phyloP scores from a whole-genome alignment of 2,113 vertebrate species.

The Syngnathus scovelli region DNA sequence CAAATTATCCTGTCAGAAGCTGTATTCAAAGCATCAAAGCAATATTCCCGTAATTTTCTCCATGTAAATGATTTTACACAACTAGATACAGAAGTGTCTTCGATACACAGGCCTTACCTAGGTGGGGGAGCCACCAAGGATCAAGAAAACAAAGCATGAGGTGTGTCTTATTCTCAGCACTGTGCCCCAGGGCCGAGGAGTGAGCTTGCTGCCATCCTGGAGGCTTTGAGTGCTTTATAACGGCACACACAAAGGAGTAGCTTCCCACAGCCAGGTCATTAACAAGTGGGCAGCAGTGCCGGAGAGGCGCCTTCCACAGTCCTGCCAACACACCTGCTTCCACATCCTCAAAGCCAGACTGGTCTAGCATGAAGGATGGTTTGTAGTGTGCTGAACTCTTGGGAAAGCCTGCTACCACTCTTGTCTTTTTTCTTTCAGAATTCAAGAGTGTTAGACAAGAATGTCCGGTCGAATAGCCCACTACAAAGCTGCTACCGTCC shows the following conservation, averaged over 20 bases:
- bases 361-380: slow-evolving; percentile 66
- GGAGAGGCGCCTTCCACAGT: slow-evolving; percentile 61
- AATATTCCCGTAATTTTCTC: not conserved
- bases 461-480: slow-evolving; percentile 17
- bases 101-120: slow-evolving; percentile 34
- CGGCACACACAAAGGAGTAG: slow-evolving; percentile 63
- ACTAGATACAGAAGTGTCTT: not conserved
- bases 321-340: slow-evolving; percentile 70
- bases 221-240: slow-evolving; percentile 73
- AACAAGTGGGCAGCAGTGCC: slow-evolving; percentile 65
- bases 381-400: slow-evolving; percentile 58
- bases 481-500: slow-evolving; percentile 32
- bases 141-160: slow-evolving; percentile 68
- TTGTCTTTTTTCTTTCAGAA: slow-evolving; percentile 68
- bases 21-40: not conserved
- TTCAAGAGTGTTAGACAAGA: slow-evolving; percentile 62
- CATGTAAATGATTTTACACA: not conserved
- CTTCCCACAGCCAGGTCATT: slow-evolving; percentile 63
- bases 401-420: slow-evolving; percentile 50
- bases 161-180: slow-evolving; percentile 62
- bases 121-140: slow-evolving; percentile 43
- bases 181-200: slow-evolving; percentile 63
- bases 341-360: slow-evolving; percentile 44
- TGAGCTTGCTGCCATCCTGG: slow-evolving; percentile 72
- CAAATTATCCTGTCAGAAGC: not conserved